phyloP scores from a whole-genome alignment of 2,113 vertebrate genomes.

The Rhegmatorhina hoffmannsi region DNA sequence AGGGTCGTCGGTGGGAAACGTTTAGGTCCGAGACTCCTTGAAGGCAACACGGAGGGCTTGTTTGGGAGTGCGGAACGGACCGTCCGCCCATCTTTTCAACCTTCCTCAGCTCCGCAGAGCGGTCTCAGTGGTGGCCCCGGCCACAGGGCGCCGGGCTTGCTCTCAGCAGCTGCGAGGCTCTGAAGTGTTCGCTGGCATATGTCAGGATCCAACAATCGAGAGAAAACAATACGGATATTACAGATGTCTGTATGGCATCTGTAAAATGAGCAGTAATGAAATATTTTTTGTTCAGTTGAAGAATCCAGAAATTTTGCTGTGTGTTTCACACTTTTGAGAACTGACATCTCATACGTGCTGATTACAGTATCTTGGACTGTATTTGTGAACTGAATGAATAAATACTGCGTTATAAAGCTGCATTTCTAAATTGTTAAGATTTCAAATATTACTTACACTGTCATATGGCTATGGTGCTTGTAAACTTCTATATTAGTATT shows the following conservation, averaged over 20 bases:
- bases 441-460: background rate
- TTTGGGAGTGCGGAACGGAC: fast-evolving
- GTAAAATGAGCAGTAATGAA: fast-evolving
- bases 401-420: fast-evolving
- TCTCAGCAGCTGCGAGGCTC: no score
- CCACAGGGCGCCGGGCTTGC: fast-evolving
- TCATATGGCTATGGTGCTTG: fast-evolving
- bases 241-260: no score
- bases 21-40: fast-evolving
- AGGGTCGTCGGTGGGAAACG: fast-evolving
- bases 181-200: fast-evolving
- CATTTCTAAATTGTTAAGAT: background rate
- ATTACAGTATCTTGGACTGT: background rate
- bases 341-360: fast-evolving
- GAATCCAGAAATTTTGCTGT: fast-evolving
- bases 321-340: background rate
- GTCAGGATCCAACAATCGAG: fast-evolving
- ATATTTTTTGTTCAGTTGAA: background rate
- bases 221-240: fast-evolving
- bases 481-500: background rate
- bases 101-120: fast-evolving
- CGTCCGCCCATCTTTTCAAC: fast-evolving
- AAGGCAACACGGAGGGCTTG: fast-evolving
- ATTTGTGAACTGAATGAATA: background rate
- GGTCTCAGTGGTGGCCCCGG: fast-evolving